A percentile compares a stretch with the other conserved stretches of the same genome.
Conservation (phyloP, 2,888 invertebrate genomes). For the Deroplatys truncata region DNA sequence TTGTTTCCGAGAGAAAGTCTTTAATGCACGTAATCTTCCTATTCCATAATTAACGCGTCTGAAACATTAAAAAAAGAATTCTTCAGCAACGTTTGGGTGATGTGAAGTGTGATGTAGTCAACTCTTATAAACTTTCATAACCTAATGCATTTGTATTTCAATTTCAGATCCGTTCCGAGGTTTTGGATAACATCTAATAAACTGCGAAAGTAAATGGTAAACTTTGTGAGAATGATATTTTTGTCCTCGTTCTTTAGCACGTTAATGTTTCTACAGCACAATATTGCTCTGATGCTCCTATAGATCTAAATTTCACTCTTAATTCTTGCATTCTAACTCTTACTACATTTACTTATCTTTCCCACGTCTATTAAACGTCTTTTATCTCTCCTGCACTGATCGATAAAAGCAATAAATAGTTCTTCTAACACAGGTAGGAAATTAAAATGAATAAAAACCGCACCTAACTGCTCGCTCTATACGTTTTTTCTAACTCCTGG, state of each 20-base stretch:
- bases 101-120: background rate
- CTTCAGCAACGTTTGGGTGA: background rate
- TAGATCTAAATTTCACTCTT: background rate
- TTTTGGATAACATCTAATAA: background rate
- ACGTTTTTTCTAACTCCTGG: background rate
- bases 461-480: background rate
- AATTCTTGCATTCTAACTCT: background rate
- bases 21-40: too few relatives aligned
- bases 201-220: background rate
- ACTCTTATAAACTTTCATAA: background rate
- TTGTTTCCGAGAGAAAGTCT: too few relatives aligned
- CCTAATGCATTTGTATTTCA: background rate
- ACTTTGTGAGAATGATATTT: background rate
- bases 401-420: background rate
- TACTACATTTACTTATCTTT: background rate
- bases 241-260: background rate
- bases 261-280: background rate
- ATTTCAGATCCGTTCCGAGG: background rate
- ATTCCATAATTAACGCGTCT: too few relatives aligned
- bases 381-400: background rate
- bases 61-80: background rate
- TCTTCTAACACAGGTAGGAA: background rate
- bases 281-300: too few relatives aligned
- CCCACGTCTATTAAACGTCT: background rate
- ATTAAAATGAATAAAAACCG: background rate